Base-by-base conservation (phyloP, 2,797 vertebrate genomes). In the Philypnodon macrostomus region DNA sequence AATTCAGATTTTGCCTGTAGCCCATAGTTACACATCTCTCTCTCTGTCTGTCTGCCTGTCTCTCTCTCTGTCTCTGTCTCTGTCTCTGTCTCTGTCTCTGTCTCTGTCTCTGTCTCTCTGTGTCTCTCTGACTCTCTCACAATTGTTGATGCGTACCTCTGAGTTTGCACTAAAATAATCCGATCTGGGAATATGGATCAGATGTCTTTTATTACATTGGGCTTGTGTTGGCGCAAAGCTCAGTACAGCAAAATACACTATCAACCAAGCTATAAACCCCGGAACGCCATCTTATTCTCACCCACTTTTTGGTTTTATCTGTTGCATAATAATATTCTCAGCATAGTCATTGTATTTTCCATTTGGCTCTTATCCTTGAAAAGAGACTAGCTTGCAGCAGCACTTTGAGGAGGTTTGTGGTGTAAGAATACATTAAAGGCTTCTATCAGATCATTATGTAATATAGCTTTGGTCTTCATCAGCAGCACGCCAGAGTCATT, bases 161-260 rank as follows among this genome's bases (percentile, higher is more conserved):
- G 63, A 66, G 39, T 62, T 62, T 1, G 58, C 65, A 58, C 32
- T 66, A 48, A 74, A 73, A 74, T 73, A 77, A 61, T 76, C 58
- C 55, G 42, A 67, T 63, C 34, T 18, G 59, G 70, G 67, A 78
- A 57, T 58, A 69, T 40, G 58, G 69, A 76, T 57, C 52, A 77
- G 67, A 47, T 26, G 32, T 64, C 29, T 70, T 67, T 76, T 70
- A 74, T 79, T 68, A 50, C 64, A 38, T 31, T 4, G 50, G 40
- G 55, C 64, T 59, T 60, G 55, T 51, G 60, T 56, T 37, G 63
- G 53, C 61, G 14, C 62, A 24, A 41, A 70, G 58, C 59, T 78
- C 17, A 52, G 41, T 29, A 70, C 65, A 63, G 58, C 41, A 15
- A 56, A 61, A 59, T 9, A 38, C 55, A 63, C 36, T 0, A 6